Percentiles rank a stretch among this genome's conserved stretches.
Evolutionary conservation across 1,140 invertebrate genomes (phyloP).

Genomic region (Dinothrombium tinctorium): DNA sequence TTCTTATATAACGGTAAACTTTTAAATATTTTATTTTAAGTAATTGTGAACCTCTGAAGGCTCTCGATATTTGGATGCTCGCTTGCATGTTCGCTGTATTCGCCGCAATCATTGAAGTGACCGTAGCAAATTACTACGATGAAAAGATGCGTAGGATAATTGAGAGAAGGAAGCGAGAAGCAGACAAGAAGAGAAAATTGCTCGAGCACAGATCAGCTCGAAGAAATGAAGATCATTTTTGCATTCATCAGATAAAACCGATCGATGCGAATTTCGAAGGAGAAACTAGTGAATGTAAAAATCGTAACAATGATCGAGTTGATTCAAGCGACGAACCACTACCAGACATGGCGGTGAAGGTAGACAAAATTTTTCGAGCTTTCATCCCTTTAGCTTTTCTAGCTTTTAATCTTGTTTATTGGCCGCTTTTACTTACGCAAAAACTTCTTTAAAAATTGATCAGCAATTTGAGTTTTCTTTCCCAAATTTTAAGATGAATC

Average conservation of each 20-base stretch:
- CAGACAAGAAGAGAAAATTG: neutral
- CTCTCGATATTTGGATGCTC: slow-evolving; percentile 2
- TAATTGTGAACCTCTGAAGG: neutral
- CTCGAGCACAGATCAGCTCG: neutral
- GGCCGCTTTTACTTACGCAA: neutral
- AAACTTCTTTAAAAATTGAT: no score
- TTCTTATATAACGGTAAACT: neutral
- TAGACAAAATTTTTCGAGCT: neutral
- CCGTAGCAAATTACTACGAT: neutral
- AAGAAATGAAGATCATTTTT: no score
- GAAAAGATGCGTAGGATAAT: neutral
- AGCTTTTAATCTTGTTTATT: slow-evolving; percentile 1
- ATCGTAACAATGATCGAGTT: no score
- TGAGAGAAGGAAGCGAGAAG: neutral
- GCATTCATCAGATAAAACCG: no score
- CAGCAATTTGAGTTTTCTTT: no score
- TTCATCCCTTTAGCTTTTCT: neutral
- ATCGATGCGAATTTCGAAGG: no score
- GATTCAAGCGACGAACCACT: neutral
- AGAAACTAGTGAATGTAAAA: no score
- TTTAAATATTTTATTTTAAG: neutral
- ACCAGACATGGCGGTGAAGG: neutral
- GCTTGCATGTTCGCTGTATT: neutral
- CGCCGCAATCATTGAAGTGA: neutral
- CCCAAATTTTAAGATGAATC: no score